Evolutionary conservation across 2,113 vertebrate species (phyloP).

Genomic region (Stegostoma tigrinum): DNA sequence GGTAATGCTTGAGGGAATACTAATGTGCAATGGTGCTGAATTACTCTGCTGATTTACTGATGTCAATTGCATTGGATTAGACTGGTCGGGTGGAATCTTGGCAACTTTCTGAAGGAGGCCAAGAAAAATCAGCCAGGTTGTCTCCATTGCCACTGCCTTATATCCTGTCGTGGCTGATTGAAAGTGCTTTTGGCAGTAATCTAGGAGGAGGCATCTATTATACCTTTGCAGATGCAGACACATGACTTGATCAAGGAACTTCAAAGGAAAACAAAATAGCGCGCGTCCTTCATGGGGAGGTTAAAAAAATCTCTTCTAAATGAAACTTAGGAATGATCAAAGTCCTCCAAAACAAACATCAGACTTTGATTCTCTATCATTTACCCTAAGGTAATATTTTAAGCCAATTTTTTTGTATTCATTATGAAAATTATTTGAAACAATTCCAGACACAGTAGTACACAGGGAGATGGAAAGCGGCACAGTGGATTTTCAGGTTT

Average conservation of each 20-base stretch:
- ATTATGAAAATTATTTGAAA: slow-evolving; percentile 30
- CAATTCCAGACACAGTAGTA: slow-evolving; percentile 5
- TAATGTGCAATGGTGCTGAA: not conserved
- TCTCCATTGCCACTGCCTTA: not conserved
- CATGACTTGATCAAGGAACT: not conserved
- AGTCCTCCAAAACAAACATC: slow-evolving; percentile 23
- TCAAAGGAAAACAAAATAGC: not conserved
- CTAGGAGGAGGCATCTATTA: not conserved
- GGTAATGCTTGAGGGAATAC: not conserved
- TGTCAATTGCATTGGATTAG: not conserved
- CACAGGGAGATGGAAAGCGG: not conserved
- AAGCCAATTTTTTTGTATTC: not conserved
- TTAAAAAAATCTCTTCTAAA: slow-evolving; percentile 1
- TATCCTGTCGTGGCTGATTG: not conserved
- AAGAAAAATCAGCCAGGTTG: not conserved
- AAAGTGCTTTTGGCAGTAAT: not conserved
- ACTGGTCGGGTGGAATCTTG: not conserved
- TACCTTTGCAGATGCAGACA: not conserved
- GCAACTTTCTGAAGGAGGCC: not conserved
- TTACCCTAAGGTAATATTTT: not conserved
- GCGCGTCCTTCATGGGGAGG: not conserved
- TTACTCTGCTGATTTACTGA: not conserved
- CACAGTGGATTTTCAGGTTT: not conserved
- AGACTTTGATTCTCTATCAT: slow-evolving; percentile 28
- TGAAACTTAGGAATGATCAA: not conserved